Evolutionary conservation across 2,888 invertebrate species (phyloP).

Genomic region (Cremastinae sp.): DNA sequence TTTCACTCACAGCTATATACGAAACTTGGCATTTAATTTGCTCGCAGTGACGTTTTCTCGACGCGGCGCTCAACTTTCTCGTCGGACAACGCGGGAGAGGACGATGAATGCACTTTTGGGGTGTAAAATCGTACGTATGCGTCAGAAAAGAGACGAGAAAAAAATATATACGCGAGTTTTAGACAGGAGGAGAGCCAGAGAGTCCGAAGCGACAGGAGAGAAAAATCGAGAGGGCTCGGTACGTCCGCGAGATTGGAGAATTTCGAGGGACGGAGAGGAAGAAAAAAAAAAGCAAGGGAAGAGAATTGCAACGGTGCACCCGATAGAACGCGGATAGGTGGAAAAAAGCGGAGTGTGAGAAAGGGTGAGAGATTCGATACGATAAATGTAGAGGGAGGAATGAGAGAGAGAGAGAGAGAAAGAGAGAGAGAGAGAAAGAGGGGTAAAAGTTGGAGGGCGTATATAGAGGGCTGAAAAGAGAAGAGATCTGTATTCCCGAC

Average conservation of each 20-base stretch:
- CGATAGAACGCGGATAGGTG: constrained; percentile 13
- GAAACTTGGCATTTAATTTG: constrained; percentile 29
- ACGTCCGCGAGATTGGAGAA: constrained; percentile 26
- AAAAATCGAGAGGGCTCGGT: constrained; percentile 30
- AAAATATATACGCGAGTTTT: constrained; percentile 5
- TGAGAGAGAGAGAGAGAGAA: constrained; percentile 19
- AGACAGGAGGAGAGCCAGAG: not conserved
- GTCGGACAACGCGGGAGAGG: not conserved
- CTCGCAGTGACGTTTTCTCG: too few relatives aligned
- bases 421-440: constrained; percentile 23
- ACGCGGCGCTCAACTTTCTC: too few relatives aligned
- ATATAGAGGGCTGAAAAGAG: constrained; percentile 47
- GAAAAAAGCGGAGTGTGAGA: constrained; percentile 5
- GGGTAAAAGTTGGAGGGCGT: constrained; percentile 54
- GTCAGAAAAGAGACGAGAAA: constrained; percentile 18
- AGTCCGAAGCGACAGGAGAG: constrained; percentile 2
- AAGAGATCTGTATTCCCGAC: constrained; percentile 76
- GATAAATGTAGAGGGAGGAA: constrained; percentile 44
- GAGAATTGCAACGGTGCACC: constrained; percentile 22
- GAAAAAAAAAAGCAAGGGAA: too few relatives aligned
- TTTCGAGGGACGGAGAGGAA: constrained; percentile 38
- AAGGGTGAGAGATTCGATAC: constrained; percentile 22
- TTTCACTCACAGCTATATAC: not conserved
- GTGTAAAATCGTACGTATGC: constrained; percentile 17
- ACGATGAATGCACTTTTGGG: not conserved